phyloP scores from a whole-genome alignment of 2,113 vertebrate species.

The Hippolais icterina region DNA sequence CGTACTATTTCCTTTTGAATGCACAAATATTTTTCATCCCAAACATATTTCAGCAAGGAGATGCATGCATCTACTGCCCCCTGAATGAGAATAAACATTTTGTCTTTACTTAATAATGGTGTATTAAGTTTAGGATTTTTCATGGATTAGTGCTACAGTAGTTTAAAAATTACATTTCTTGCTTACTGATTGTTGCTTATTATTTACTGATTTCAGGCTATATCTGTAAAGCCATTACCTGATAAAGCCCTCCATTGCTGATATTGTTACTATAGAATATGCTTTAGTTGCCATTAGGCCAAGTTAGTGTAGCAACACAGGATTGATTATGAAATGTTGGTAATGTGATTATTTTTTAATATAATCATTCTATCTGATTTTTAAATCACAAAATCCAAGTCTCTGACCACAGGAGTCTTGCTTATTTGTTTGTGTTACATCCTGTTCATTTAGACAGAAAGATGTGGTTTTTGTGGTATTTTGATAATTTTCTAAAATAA shows the following conservation, averaged over 20 bases:
- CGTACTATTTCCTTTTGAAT: neutral
- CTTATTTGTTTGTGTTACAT: neutral
- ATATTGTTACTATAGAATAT: neutral
- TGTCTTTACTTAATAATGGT: neutral
- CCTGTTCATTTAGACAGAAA: neutral
- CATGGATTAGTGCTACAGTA: neutral
- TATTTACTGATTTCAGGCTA: neutral
- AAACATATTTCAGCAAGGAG: no score
- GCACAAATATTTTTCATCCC: neutral
- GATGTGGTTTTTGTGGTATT: neutral
- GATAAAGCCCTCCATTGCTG: neutral
- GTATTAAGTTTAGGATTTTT: neutral
- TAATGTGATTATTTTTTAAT: neutral
- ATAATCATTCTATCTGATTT: neutral
- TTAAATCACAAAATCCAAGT: neutral
- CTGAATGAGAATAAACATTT: neutral
- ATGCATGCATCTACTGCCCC: accelerated
- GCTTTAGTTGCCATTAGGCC: neutral
- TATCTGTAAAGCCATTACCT: neutral
- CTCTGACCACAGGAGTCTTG: neutral
- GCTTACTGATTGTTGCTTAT: neutral
- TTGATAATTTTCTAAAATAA: neutral
- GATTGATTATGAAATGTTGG: neutral
- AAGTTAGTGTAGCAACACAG: accelerated
- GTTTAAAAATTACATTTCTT: neutral